phyloP scores from a whole-genome alignment of 2,888 invertebrate species.

The Ashinkailepas kermadecensis region DNA sequence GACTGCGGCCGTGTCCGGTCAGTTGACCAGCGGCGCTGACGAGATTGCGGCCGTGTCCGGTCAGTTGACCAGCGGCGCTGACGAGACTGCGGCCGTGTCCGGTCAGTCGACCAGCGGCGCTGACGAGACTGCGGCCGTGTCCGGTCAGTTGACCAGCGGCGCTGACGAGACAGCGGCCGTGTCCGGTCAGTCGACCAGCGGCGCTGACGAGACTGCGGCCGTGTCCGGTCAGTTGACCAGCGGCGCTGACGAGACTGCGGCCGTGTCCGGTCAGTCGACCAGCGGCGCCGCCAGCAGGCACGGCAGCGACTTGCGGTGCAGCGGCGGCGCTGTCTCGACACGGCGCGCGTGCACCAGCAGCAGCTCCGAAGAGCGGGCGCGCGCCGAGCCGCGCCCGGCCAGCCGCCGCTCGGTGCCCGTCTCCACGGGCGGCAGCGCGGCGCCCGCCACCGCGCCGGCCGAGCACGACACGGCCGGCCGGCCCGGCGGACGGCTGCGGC shows the following conservation, averaged over 20 bases:
- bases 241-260: background rate
- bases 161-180: background rate
- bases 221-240: background rate
- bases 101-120: no score
- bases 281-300: constrained; percentile 9
- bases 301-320: constrained; percentile 2
- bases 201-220: no score
- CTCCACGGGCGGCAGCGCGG: constrained; percentile 13
- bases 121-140: background rate
- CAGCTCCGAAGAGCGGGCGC: constrained; percentile 9
- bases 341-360: constrained; percentile 11
- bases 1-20: no score
- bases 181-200: background rate
- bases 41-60: no score
- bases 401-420: background rate
- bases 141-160: background rate
- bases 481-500: background rate
- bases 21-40: constrained; percentile 3
- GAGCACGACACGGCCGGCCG: no score
- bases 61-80: constrained; percentile 2
- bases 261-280: background rate
- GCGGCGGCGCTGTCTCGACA: background rate
- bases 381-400: background rate
- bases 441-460: background rate
- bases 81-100: background rate